Evolutionary conservation across 2,113 vertebrate genomes (phyloP).

Genomic region (Neolamprologus toae): DNA sequence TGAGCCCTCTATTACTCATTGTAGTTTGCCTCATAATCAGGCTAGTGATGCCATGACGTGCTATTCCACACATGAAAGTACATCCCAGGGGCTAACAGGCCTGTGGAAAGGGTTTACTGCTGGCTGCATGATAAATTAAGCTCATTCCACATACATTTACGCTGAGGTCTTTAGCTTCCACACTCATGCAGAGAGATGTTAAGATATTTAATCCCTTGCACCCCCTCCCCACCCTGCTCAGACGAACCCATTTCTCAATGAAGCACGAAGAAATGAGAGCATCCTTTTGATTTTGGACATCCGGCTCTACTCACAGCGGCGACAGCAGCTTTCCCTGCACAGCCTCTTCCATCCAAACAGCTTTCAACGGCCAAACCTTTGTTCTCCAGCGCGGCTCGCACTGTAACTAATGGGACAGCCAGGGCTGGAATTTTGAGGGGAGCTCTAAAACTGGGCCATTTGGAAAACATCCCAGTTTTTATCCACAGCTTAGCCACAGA

Average conservation of each 20-base stretch:
- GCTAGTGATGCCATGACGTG: neutral
- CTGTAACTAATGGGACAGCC: conserved; percentile 33
- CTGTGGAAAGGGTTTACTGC: neutral
- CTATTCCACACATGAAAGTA: neutral
- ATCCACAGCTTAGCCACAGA: conserved; percentile 12
- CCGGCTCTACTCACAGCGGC: neutral
- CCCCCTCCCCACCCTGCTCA: neutral
- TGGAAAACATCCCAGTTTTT: conserved; percentile 38
- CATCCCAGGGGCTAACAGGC: neutral
- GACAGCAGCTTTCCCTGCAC: neutral
- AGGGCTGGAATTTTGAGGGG: conserved; percentile 7
- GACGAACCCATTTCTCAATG: neutral
- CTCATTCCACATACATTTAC: neutral
- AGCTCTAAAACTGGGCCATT: conserved; percentile 38
- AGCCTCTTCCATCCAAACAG: conserved; percentile 19
- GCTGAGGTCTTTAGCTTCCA: neutral
- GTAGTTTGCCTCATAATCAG: neutral
- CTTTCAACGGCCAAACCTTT: conserved; percentile 26
- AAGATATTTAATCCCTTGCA: neutral
- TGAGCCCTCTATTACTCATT: neutral
- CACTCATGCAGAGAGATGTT: neutral
- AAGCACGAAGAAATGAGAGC: neutral
- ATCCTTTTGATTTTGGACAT: conserved; percentile 18
- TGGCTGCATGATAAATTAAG: neutral
- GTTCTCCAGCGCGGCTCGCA: neutral